Evolutionary conservation across 1,140 invertebrate species (phyloP).

Genomic region (Mercenaria mercenaria): DNA sequence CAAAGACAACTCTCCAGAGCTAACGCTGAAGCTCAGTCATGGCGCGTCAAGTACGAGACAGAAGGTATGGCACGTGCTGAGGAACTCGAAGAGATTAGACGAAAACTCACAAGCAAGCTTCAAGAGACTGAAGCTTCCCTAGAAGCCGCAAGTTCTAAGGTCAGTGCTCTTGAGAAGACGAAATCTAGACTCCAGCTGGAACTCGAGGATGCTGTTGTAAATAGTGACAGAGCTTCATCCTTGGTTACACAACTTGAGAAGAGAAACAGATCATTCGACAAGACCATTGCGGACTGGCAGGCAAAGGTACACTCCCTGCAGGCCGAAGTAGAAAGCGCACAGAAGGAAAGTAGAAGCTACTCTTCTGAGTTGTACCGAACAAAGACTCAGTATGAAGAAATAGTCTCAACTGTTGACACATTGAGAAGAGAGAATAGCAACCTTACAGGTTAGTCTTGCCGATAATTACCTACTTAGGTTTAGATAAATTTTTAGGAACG

Average conservation of each 20-base stretch:
- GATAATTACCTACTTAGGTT: too few species aligned
- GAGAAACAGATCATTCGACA: conserved; percentile 99
- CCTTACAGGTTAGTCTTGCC: conserved; percentile 90
- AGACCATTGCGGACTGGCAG: conserved; percentile 99
- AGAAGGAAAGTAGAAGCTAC: conserved; percentile 99
- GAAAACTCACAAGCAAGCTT: conserved; percentile 98
- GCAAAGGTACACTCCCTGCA: conserved; percentile 99
- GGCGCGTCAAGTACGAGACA: conserved; percentile 50
- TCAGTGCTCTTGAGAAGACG: conserved; percentile 96
- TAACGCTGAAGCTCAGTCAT: conserved; percentile 95
- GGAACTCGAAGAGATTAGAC: conserved; percentile 99
- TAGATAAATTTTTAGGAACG: too few species aligned
- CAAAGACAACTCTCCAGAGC: conserved; percentile 62
- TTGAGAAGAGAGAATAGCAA: conserved; percentile 99
- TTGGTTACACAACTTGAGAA: conserved; percentile 99
- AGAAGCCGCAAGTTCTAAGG: conserved; percentile 96
- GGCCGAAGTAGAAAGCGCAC: conserved; percentile 98
- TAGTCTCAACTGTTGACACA: conserved; percentile 97
- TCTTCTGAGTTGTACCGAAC: conserved; percentile 99
- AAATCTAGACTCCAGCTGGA: conserved; percentile 53
- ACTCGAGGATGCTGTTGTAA: conserved; percentile 53
- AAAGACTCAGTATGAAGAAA: conserved; percentile 99
- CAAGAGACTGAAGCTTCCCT: conserved; percentile 99
- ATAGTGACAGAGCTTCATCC: conserved; percentile 90
- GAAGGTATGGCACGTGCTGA: conserved; percentile 54